Evolutionary conservation across 2,888 invertebrate species (phyloP), one percentile per base, ranked within the genome.

Genomic region (Tachystola acroxantha): DNA sequence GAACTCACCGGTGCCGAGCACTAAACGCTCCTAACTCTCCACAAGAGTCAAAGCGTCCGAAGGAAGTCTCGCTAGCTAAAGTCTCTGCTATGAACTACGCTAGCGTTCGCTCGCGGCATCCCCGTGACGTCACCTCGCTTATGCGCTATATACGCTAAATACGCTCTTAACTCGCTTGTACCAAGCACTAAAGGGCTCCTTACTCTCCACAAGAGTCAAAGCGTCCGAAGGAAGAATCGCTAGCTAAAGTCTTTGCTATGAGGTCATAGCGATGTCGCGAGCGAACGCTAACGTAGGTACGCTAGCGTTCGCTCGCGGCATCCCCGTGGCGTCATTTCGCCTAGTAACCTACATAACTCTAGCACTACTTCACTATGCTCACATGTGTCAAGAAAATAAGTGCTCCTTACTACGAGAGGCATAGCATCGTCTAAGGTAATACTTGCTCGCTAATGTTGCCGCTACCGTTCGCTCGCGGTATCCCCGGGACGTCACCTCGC

Each of bases 101-200:
- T 87, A 80, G 55, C 4, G 88, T 88, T 3, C 43, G 44, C 0
- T 47, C 43, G 33, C 91, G 78, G 34, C 88, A 79, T 0, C 81
- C 85, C 16, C 89, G 86, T 1, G 88, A 80, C 45, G 89, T 85
- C 45, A 90, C 88, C 76, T 93, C 93, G 7, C 89, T 88, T 33
- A 89, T 72, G 72, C 92, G 93, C 36, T n/a, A n/a, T n/a, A n/a
- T n/a, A n/a, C n/a, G n/a, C 90, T 88, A 65, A 89, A 90, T n/a
- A n/a, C n/a, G n/a, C n/a, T n/a, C n/a, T n/a, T n/a, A n/a, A n/a
- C n/a, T n/a, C 70, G 91, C 72, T 91, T 84, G 64, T 94, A 92
- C 94, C 94, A 94, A 1, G 93, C 92, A 56, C 93, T 93, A 69
- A 94, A 94, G 58, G 94, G 94, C 55, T 93, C 92, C 49, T 90